Conservation (phyloP, 2,888 invertebrate species). For the Hyalella azteca region DNA sequence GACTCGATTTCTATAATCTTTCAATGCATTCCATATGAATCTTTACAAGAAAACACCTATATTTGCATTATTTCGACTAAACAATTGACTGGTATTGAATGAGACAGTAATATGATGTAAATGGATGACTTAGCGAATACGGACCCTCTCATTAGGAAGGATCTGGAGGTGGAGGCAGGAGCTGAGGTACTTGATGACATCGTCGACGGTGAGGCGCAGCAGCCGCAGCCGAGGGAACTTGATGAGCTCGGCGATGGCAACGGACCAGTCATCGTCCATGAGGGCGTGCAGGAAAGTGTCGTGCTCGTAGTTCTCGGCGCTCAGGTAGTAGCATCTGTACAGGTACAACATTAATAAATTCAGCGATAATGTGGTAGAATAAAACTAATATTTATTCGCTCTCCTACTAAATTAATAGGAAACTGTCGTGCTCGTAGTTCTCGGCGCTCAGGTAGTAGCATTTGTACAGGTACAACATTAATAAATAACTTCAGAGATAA, state of each 20-base stretch:
- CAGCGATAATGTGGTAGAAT: background rate
- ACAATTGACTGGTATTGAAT: no score
- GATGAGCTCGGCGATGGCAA: slow-evolving; percentile 90
- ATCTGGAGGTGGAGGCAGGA: background rate
- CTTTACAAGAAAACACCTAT: no score
- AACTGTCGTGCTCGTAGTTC: slow-evolving; percentile 93
- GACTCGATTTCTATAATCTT: no score
- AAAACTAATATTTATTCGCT: background rate
- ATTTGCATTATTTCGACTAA: no score
- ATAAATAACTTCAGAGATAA: no score
- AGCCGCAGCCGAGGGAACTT: slow-evolving; percentile 92
- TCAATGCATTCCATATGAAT: no score
- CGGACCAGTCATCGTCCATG: slow-evolving; percentile 92
- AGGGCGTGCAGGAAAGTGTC: slow-evolving; percentile 96
- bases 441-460: slow-evolving; percentile 99
- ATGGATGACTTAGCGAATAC: no score
- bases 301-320: slow-evolving; percentile 89
- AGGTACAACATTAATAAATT: background rate
- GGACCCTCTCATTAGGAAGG: background rate
- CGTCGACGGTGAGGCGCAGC: slow-evolving; percentile 80
- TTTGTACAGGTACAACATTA: slow-evolving; percentile 66
- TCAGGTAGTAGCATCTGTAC: slow-evolving; percentile 96
- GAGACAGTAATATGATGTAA: no score
- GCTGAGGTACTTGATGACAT: slow-evolving; percentile 73
- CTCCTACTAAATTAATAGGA: no score